These are phyloP conservation scores for Branchellion lobata DNA, from an alignment of 2,888 invertebrate species.

Conservation along the genomic window DNA sequence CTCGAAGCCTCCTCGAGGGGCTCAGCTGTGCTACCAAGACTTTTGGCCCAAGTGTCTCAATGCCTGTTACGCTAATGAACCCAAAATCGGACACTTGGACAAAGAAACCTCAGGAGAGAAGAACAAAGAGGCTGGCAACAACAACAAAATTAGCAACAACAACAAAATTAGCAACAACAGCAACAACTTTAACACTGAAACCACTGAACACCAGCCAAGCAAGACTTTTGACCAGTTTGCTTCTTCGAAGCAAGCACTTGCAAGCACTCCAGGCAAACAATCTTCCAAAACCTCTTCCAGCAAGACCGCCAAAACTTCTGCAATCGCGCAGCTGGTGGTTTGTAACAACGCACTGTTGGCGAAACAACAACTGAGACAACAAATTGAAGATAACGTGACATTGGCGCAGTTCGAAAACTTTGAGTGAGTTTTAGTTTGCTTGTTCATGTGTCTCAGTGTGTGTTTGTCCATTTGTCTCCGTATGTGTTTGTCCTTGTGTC, in stretches of 20 bases:
- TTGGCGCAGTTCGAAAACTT: conserved; percentile 45
- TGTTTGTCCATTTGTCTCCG: too few species aligned
- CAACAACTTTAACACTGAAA: conserved; percentile 18
- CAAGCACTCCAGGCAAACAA: too few species aligned
- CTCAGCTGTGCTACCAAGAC: conserved; percentile 42
- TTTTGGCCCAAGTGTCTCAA: conserved; percentile 42
- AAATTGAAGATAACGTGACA: conserved; percentile 39
- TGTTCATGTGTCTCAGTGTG: background rate
- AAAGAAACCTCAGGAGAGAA: background rate
- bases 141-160: background rate
- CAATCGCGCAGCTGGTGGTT: background rate
- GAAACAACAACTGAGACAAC: conserved; percentile 10
- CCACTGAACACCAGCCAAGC: background rate
- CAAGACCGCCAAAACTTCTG: background rate
- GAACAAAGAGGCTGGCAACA: background rate
- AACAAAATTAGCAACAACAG: background rate
- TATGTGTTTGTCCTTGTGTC: too few species aligned
- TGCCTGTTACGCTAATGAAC: background rate
- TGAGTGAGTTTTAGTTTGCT: conserved; percentile 40
- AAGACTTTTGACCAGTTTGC: background rate
- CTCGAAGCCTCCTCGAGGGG: conserved; percentile 39
- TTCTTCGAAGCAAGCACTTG: background rate
- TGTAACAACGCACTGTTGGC: background rate
- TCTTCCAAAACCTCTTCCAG: background rate
- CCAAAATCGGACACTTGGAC: background rate